phyloP scores from a whole-genome alignment of 1,140 invertebrate species.

The Nasonia longicornis region DNA sequence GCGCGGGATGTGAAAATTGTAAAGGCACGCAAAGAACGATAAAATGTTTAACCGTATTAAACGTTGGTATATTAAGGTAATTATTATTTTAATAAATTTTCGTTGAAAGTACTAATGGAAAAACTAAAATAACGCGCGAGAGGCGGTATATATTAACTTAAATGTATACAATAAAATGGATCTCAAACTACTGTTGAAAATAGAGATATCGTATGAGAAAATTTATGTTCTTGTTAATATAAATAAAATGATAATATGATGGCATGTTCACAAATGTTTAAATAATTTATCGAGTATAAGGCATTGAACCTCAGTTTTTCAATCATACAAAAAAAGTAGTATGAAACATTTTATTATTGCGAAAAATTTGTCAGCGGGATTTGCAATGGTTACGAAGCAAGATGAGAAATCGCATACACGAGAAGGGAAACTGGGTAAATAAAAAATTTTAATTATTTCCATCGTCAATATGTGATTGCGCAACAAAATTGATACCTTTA shows the following conservation, averaged over 20 bases:
- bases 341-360: background rate
- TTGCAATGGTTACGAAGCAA: background rate
- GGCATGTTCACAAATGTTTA: background rate
- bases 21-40: background rate
- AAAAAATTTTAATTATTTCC: background rate
- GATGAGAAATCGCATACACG: background rate
- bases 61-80: background rate
- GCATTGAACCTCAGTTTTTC: background rate
- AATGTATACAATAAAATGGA: conserved; percentile 3
- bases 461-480: background rate
- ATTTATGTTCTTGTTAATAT: conserved; percentile 26
- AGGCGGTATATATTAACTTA: background rate
- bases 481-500: background rate
- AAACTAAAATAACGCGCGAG: background rate
- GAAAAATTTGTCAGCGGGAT: background rate
- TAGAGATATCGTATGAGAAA: background rate
- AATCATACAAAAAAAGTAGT: background rate
- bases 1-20: background rate
- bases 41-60: background rate
- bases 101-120: background rate
- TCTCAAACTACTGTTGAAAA: conserved; percentile 12
- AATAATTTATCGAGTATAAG: background rate
- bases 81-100: background rate
- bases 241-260: conserved; percentile 9
- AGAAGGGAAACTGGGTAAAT: background rate